phyloP scores from a whole-genome alignment of 2,797 vertebrate species.

The Fratercula arctica region DNA sequence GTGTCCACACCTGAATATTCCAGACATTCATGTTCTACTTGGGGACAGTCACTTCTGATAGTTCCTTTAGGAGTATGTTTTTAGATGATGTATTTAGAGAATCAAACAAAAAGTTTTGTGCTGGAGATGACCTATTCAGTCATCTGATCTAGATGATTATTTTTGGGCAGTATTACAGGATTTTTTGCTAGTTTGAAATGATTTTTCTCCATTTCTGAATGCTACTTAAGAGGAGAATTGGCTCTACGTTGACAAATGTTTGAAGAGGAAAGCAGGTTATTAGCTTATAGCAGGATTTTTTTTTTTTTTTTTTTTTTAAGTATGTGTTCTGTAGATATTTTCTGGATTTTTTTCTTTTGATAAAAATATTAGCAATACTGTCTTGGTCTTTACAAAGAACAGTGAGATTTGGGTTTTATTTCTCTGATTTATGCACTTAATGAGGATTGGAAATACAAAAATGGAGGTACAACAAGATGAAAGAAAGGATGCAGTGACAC shows the following conservation, averaged over 20 bases:
- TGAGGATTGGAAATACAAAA: not conserved
- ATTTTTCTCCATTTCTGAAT: not conserved
- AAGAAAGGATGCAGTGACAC: not conserved
- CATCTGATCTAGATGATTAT: not conserved
- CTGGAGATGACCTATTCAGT: not conserved
- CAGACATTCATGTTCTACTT: not conserved
- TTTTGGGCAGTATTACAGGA: not conserved
- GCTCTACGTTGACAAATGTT: not conserved
- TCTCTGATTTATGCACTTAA: not conserved
- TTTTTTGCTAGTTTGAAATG: not conserved
- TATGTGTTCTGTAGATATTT: not conserved
- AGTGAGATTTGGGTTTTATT: rapidly evolving
- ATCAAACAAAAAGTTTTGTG: not conserved
- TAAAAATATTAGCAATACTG: not conserved
- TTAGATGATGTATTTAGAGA: not conserved
- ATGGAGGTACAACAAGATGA: not conserved
- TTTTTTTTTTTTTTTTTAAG: not conserved
- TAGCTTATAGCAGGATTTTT: not conserved
- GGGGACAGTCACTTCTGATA: not conserved
- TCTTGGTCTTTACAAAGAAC: not conserved
- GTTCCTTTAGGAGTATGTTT: not conserved
- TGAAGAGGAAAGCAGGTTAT: not conserved
- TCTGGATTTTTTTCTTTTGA: not conserved
- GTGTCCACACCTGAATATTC: not conserved
- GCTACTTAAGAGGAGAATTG: not conserved